Evolutionary conservation across 2,888 invertebrate species (phyloP).

Genomic region (Nyleta sp.): DNA sequence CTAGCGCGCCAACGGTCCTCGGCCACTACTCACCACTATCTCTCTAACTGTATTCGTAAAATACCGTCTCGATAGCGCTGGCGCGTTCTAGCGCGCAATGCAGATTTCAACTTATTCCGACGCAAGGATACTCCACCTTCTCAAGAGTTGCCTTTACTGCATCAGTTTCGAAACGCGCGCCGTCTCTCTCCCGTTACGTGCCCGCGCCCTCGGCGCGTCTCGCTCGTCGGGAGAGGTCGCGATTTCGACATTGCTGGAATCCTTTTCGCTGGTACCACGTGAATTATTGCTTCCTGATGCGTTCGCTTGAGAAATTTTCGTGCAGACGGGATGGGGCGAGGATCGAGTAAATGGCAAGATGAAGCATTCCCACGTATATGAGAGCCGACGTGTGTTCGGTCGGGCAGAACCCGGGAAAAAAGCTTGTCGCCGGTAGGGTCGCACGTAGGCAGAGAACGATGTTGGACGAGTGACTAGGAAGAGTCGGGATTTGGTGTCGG

Average conservation of each 20-base stretch:
- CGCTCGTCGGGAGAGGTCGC: conserved; percentile 32
- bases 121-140: conserved; percentile 65
- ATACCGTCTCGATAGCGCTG: conserved; percentile 71
- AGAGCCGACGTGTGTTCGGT: conserved; percentile 15
- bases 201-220: not conserved
- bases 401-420: conserved; percentile 26
- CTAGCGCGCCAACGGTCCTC: conserved; percentile 62
- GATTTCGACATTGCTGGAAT: conserved; percentile 58
- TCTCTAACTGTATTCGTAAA: conserved; percentile 77
- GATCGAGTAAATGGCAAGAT: conserved; percentile 38
- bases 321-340: conserved; percentile 25
- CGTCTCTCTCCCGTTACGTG: conserved; percentile 8
- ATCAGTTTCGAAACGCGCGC: conserved; percentile 60
- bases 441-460: too few relatives aligned
- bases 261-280: conserved; percentile 42
- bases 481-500: too few relatives aligned
- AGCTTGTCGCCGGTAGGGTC: too few relatives aligned
- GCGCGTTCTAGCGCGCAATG: conserved; percentile 62
- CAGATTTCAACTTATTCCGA: conserved; percentile 68
- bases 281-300: conserved; percentile 62
- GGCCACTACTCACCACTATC: conserved; percentile 66
- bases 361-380: conserved; percentile 47
- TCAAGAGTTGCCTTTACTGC: conserved; percentile 39
- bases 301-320: conserved; percentile 56
- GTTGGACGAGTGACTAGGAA: too few relatives aligned